These are phyloP conservation scores for Anguilla obscura DNA, from an alignment of 2,797 vertebrate species.

Conservation along the genomic window DNA sequence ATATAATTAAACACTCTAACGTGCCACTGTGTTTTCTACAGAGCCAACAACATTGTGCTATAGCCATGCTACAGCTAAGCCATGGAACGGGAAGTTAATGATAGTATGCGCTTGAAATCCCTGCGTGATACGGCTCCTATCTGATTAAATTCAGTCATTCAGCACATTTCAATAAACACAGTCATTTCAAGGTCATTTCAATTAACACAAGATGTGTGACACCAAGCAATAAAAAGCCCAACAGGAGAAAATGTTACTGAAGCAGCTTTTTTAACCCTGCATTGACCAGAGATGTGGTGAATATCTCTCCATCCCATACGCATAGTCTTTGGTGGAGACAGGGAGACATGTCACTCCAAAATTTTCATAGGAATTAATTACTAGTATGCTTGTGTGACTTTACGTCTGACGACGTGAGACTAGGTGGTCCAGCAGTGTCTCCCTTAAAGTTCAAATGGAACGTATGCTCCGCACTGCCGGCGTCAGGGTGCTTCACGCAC, in stretches of 20 bases:
- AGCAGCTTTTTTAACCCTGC: neutral
- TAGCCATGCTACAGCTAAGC: neutral
- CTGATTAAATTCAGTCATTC: neutral
- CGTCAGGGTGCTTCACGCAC: neutral
- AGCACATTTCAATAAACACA: neutral
- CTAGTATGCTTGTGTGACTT: neutral
- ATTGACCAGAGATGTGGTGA: neutral
- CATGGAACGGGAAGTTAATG: neutral
- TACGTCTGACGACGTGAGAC: neutral
- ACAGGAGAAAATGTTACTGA: neutral
- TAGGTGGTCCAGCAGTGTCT: neutral
- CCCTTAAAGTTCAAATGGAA: neutral
- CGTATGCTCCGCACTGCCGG: neutral
- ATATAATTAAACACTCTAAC: neutral
- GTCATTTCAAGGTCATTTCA: neutral
- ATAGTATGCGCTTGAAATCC: neutral
- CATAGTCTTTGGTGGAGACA: neutral
- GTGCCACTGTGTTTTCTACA: neutral
- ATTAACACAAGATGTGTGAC: neutral
- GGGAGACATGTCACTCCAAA: neutral
- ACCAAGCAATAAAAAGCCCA: neutral
- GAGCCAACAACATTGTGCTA: neutral
- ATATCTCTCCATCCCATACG: neutral
- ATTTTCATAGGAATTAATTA: neutral
- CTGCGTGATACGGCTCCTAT: neutral